Base-by-base conservation (phyloP, 2,113 vertebrate genomes). In the Acrocephalus arundinaceus region DNA sequence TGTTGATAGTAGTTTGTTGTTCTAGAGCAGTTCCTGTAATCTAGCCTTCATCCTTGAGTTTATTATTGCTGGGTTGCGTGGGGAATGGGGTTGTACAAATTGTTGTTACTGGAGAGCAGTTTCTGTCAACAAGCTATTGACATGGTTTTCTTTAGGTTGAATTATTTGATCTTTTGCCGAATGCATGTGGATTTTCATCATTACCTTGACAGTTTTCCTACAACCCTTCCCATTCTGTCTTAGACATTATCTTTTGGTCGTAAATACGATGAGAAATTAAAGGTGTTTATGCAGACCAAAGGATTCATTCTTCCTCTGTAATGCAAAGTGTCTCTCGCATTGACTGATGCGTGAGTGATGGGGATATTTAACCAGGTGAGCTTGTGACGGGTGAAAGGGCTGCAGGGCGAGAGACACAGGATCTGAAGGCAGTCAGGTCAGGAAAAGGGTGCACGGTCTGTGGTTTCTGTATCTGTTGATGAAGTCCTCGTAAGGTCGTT, bases 11-110 rank as follows among this genome's bases (percentile, higher is more conserved):
- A 58, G 57, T 75, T 92, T 76, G 59, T 92, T 86, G 62, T 24
- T 94, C 77, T 37, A 83, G 68, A 81, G 70, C 62, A 49, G 23
- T 90, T 95, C 46, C 90, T 92, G 59, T 79, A 62, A 85, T 63
- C 61, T 13, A 45, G 37, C 18, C 63, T 91, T 77, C 61, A 41
- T 74, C 52, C 80, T 90, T 18, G 30, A 51, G 39, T 85, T 94
- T 88, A 14, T 84, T 93, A 33, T 82, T 81, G 30, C 41, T 55
- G 58, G 37, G 15, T 48, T 81, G 72, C 19, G 8, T 16, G 31
- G 71, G 55, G 54, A 89, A 24, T 15, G 45, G n/a, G 31, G 12
- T 65, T 92, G n/a, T 84, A 76, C 91, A 70, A 74, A 37, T 49
- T 85, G 72, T 78, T 93, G 78, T 86, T 89, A 37, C 33, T 70